phyloP scores from a whole-genome alignment of 2,113 vertebrate genomes.

The Danionella cerebrum region DNA sequence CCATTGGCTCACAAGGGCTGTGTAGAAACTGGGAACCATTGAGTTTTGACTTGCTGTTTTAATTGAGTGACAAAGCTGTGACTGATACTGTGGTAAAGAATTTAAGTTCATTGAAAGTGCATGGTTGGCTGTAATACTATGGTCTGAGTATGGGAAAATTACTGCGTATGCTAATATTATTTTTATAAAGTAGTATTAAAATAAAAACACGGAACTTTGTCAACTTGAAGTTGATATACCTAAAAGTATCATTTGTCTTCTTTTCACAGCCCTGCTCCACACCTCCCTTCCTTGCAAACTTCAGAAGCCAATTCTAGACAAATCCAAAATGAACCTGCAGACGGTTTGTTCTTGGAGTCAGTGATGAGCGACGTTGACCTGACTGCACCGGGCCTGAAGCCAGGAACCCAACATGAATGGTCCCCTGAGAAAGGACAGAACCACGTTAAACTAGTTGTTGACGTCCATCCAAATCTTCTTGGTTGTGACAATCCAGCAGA shows the following conservation, averaged over 20 bases:
- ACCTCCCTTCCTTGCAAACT: slow-evolving; percentile 39
- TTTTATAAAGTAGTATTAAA: too few species aligned
- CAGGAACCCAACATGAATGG: slow-evolving; percentile 30
- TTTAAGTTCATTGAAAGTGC: too few species aligned
- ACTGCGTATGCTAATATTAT: too few species aligned
- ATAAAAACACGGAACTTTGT: too few species aligned
- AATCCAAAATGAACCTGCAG: neutral
- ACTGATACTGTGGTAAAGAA: too few species aligned
- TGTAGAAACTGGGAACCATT: too few species aligned
- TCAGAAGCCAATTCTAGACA: neutral
- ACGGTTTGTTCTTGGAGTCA: neutral
- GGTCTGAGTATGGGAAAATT: too few species aligned
- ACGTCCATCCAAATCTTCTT: slow-evolving; percentile 6
- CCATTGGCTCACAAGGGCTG: too few species aligned
- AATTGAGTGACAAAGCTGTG: too few species aligned
- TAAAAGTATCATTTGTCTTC: neutral
- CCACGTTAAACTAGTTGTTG: slow-evolving; percentile 1
- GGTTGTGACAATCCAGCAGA: neutral
- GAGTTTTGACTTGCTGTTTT: too few species aligned
- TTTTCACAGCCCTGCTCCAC: slow-evolving; percentile 55
- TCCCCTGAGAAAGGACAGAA: slow-evolving; percentile 20
- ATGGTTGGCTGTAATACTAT: too few species aligned
- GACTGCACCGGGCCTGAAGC: slow-evolving; percentile 16
- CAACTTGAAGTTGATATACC: too few species aligned
- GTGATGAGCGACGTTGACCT: slow-evolving; percentile 8